Conservation (phyloP, 2,888 invertebrate genomes). For the Nomada goodeniana region DNA sequence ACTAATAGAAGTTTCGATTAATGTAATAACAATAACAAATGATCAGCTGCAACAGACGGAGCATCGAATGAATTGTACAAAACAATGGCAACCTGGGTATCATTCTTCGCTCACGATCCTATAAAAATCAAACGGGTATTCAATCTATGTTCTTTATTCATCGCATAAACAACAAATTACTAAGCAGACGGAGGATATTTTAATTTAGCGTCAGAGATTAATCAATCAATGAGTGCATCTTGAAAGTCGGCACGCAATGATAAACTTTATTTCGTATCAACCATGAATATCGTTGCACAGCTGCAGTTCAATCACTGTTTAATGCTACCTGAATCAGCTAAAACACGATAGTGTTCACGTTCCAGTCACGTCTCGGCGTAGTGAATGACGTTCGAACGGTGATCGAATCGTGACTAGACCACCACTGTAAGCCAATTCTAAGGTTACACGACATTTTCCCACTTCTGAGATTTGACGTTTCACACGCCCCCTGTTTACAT, state of each 20-base stretch:
- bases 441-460: constrained; percentile 23
- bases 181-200: no score
- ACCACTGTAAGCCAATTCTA: constrained; percentile 35
- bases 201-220: no score
- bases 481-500: neutral
- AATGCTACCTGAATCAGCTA: constrained; percentile 35
- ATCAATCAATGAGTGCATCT: neutral
- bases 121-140: no score
- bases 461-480: constrained; percentile 27
- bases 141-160: no score
- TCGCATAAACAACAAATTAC: no score
- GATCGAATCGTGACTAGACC: constrained; percentile 50
- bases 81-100: no score
- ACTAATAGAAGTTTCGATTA: constrained; percentile 11
- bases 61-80: constrained; percentile 2
- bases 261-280: constrained; percentile 22
- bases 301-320: constrained; percentile 51
- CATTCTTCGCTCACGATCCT: no score
- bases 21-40: constrained; percentile 12
- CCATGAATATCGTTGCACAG: constrained; percentile 21
- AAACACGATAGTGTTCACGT: constrained; percentile 32
- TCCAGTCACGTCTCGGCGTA: constrained; percentile 50
- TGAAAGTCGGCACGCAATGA: neutral
- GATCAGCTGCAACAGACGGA: neutral
- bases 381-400: constrained; percentile 47